Evolutionary conservation across 2,797 vertebrate species (phyloP).

Genomic region (Paguma larvata): DNA sequence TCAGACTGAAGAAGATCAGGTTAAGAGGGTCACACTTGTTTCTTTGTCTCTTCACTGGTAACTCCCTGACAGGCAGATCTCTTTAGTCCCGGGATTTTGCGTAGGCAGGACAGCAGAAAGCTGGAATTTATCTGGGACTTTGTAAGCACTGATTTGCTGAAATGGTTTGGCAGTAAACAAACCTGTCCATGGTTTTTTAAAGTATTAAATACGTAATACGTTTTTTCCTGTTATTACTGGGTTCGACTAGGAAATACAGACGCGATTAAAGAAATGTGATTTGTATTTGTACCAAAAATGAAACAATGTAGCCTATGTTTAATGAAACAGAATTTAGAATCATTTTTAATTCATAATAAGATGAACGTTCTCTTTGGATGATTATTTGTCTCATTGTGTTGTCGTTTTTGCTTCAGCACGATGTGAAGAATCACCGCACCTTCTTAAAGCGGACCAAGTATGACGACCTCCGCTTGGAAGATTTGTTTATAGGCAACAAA

Average conservation of each 20-base stretch:
- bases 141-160: neutral
- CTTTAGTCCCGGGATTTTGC: neutral
- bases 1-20: neutral
- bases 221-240: conserved; percentile 15
- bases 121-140: neutral
- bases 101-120: neutral
- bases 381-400: neutral
- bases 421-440: conserved; percentile 95
- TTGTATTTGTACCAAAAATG: neutral
- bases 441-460: conserved; percentile 95
- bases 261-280: conserved; percentile 17
- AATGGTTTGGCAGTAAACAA: neutral
- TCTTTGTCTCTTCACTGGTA: neutral
- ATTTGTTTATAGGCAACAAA: conserved; percentile 96
- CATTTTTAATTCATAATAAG: neutral
- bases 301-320: conserved; percentile 6
- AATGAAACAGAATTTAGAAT: neutral
- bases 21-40: neutral
- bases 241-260: neutral
- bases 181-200: neutral
- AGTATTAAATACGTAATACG: conserved; percentile 15
- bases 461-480: conserved; percentile 91
- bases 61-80: neutral
- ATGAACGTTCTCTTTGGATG: neutral
- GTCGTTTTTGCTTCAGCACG: conserved; percentile 90